These are phyloP conservation scores for Malurus leucopterus DNA, from an alignment of 2,797 vertebrate genomes.

Conservation along the genomic window DNA sequence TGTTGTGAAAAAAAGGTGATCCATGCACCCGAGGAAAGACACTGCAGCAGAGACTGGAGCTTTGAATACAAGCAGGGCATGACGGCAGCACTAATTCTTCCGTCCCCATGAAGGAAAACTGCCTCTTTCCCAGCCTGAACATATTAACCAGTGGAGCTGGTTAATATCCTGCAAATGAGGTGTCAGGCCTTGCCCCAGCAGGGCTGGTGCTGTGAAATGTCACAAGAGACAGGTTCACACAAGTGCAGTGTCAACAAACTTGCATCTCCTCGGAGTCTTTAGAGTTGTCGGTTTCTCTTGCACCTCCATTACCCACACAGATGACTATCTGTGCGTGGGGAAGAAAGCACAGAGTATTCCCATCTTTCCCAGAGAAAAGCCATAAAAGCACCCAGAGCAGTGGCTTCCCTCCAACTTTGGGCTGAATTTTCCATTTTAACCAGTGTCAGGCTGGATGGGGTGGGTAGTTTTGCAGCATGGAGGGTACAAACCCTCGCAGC, in stretches of 20 bases:
- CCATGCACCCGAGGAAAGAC: neutral
- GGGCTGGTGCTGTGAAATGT: neutral
- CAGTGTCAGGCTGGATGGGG: neutral
- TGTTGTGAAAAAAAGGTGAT: neutral
- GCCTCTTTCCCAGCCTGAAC: neutral
- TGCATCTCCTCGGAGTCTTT: neutral
- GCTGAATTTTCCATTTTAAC: neutral
- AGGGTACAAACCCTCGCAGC: neutral
- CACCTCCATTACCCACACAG: neutral
- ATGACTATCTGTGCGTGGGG: neutral
- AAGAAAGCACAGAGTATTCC: neutral
- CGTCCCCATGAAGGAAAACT: neutral
- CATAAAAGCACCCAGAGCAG: neutral
- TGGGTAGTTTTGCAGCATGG: accelerated
- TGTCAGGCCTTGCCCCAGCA: neutral
- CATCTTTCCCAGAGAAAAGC: neutral
- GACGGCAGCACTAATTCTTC: neutral
- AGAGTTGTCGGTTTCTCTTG: neutral
- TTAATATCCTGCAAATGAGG: neutral
- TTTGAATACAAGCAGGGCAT: neutral
- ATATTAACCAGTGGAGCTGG: neutral
- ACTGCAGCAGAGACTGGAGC: accelerated
- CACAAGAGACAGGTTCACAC: neutral
- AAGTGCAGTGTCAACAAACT: neutral
- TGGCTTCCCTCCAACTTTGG: accelerated